A percentile compares a stretch with the other conserved stretches of the same genome.
These are phyloP conservation scores for Lepisosteus osseus DNA, from an alignment of 2,113 vertebrate genomes.

Conservation along the genomic window DNA sequence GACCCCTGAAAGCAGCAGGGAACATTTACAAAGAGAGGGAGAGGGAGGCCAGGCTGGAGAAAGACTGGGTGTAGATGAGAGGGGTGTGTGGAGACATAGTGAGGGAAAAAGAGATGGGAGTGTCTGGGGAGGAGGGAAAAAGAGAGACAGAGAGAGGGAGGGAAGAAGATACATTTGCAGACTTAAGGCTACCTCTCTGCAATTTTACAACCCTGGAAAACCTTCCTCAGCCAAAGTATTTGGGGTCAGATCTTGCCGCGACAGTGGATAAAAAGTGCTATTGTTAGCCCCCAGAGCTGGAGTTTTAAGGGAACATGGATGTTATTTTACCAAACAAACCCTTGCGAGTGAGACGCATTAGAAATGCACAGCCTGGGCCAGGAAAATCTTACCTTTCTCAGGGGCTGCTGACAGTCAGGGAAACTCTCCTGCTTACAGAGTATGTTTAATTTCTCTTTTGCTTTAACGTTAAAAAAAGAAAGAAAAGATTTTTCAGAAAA, in stretches of 20 bases:
- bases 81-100: not conserved
- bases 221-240: constrained; percentile 25
- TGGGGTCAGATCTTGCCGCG: constrained; percentile 18
- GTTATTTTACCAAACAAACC: constrained; percentile 76
- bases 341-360: constrained; percentile 54
- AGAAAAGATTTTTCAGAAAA: constrained; percentile 6
- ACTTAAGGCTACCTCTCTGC: constrained; percentile 10
- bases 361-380: constrained; percentile 66
- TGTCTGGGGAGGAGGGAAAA: constrained; percentile 12
- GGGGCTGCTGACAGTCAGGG: constrained; percentile 72
- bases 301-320: constrained; percentile 61
- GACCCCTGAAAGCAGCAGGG: constrained; percentile 21
- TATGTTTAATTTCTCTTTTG: constrained; percentile 39
- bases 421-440: constrained; percentile 69
- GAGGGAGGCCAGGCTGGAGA: constrained; percentile 9
- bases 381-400: constrained; percentile 79
- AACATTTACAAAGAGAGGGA: constrained; percentile 5
- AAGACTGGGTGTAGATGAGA: not conserved
- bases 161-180: not conserved
- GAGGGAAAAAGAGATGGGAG: not conserved
- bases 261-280: constrained; percentile 54
- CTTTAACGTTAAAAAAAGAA: constrained; percentile 6
- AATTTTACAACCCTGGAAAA: constrained; percentile 50
- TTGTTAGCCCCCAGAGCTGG: constrained; percentile 45
- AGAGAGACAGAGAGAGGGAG: not conserved